These are phyloP conservation scores for Pristionchus japonicus DNA, from an alignment of 2,888 invertebrate species.

Conservation along the genomic window DNA sequence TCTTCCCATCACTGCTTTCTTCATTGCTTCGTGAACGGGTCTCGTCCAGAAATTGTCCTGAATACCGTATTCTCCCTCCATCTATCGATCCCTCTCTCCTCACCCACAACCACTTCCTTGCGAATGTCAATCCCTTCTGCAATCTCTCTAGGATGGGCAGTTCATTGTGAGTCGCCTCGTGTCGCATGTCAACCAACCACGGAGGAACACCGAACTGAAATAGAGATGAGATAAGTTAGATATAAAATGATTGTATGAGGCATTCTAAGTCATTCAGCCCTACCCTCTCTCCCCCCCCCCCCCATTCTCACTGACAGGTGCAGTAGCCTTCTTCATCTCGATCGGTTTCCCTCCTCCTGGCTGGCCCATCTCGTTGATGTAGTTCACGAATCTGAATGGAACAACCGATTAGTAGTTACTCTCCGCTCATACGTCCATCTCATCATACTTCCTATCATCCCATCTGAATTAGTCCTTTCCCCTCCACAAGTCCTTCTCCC, in stretches of 20 bases:
- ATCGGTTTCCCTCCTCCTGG: slow-evolving; percentile 50
- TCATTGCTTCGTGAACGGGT: slow-evolving; percentile 49
- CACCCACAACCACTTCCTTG: slow-evolving; percentile 83
- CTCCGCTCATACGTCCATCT: too few relatives aligned
- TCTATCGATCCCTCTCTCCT: background rate
- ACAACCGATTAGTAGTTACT: too few relatives aligned
- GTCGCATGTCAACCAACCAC: slow-evolving; percentile 86
- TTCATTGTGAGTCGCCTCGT: slow-evolving; percentile 85
- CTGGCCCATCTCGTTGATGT: slow-evolving; percentile 75
- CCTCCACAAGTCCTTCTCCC: background rate
- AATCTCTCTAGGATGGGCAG: slow-evolving; percentile 82
- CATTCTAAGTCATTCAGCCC: too few relatives aligned
- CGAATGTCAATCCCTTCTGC: slow-evolving; percentile 81
- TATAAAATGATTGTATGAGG: too few relatives aligned
- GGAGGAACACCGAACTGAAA: slow-evolving; percentile 83
- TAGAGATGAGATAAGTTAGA: too few relatives aligned
- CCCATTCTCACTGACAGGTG: background rate
- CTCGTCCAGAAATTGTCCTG: slow-evolving; percentile 51
- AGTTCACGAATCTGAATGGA: slow-evolving; percentile 76
- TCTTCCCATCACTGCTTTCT: background rate
- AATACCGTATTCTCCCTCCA: background rate
- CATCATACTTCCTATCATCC: slow-evolving; percentile 48
- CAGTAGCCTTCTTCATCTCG: slow-evolving; percentile 66
- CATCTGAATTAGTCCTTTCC: background rate
- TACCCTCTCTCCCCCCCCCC: slow-evolving; percentile 73